phyloP scores from a whole-genome alignment of 64 coral and sea anemone species.

The Exaiptasia diaphana region DNA sequence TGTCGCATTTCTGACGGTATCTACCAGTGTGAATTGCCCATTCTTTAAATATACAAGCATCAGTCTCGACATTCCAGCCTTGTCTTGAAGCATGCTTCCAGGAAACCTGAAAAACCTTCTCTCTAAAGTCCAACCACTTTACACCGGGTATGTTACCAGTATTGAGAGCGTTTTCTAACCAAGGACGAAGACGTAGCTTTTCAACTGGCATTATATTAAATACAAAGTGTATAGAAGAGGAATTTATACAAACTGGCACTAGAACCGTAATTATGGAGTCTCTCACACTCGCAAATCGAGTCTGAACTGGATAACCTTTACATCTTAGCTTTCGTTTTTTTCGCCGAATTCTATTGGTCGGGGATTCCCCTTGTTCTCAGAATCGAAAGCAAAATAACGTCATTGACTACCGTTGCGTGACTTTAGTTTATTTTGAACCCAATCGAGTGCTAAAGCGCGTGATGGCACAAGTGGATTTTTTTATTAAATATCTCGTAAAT shows the following conservation, averaged over 20 bases:
- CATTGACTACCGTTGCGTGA: background rate
- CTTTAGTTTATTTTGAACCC: background rate
- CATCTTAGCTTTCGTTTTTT: background rate
- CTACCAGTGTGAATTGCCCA: slow-evolving; percentile 70
- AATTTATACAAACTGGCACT: too few species aligned
- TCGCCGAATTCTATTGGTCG: slow-evolving; percentile 13
- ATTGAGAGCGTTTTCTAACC: slow-evolving; percentile 60
- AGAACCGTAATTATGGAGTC: too few species aligned
- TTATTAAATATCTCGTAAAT: too few species aligned
- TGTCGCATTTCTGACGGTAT: slow-evolving; percentile 41
- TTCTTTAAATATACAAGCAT: slow-evolving; percentile 83
- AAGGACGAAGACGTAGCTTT: slow-evolving; percentile 65
- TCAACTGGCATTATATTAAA: slow-evolving; percentile 58
- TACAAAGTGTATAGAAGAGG: too few species aligned
- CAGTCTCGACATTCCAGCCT: slow-evolving; percentile 43
- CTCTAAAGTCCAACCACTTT: slow-evolving; percentile 55
- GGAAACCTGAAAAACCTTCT: slow-evolving; percentile 66
- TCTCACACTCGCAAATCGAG: too few species aligned
- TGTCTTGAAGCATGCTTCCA: slow-evolving; percentile 93
- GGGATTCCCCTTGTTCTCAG: slow-evolving; percentile 18
- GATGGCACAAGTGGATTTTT: too few species aligned
- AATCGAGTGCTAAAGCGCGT: background rate
- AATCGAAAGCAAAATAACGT: slow-evolving; percentile 16
- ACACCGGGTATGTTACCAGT: slow-evolving; percentile 51
- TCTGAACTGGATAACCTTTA: too few species aligned